Base-by-base conservation (phyloP, 2,797 vertebrate species). In the Clamator glandarius region DNA sequence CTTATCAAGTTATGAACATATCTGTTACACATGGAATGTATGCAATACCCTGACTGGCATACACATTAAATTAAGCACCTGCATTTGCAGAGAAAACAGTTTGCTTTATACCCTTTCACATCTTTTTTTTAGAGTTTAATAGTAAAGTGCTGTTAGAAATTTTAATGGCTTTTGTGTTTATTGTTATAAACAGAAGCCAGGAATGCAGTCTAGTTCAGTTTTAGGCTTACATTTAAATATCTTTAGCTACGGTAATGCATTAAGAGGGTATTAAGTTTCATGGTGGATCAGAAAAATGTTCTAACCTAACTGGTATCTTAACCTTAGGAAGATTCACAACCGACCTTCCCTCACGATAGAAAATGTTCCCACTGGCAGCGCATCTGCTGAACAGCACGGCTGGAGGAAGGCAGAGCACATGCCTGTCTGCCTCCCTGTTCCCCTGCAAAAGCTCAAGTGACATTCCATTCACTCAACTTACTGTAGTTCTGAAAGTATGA, bases 401-500 rank as follows among this genome's bases (percentile, higher is more conserved):
- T 88, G 86, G 48, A 64, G 75, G 70, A 92, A 82, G 52, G 28
- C 42, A 52, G 68, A 74, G 48, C 24, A 39, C 8, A 4, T 1
- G 15, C 2, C 1, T 23, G 83, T 69, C 84, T 93, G 69, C 42
- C 81, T n/a, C n/a, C 24, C 67, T 81, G n/a, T 54, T 89, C 84
- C 75, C 20, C 14, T 48, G 58, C 13, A 50, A 76, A 59, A 92
- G 16, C 35, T 44, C 50, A n/a, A 58, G 62, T 11, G n/a, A 44
- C 55, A 54, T 31, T 36, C 35, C 23, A 72, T 66, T 42, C 76
- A 31, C 72, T 64, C 57, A 55, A 98, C 99, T 99, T 98, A 99
- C 99, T 99, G 98, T 94, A 99, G 98, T 86, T 99, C 99, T 31
- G 99, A 99, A 91, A 99, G 98, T 90, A 99, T 98, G 89, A 99